These are phyloP conservation scores for Australoheros scitulus DNA, from an alignment of 2,113 vertebrate genomes.

Conservation along the genomic window DNA sequence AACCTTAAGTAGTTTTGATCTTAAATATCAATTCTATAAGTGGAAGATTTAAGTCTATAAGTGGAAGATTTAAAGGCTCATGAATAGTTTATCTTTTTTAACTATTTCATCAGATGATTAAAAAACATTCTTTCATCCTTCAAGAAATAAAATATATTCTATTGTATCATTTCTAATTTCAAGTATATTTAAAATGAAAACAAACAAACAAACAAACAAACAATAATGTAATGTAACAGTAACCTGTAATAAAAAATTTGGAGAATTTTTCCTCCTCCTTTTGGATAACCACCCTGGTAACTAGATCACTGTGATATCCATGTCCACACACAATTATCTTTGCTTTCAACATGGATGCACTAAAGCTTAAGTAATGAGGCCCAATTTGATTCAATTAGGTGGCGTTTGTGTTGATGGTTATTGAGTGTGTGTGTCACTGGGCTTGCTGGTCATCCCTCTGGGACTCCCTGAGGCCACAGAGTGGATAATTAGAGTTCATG, in stretches of 20 bases:
- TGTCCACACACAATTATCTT: conserved; percentile 3
- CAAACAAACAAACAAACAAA: not conserved
- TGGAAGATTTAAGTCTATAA: not conserved
- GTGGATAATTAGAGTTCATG: conserved; percentile 77
- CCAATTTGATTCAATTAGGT: conserved; percentile 74
- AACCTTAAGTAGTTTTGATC: no score
- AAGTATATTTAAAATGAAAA: not conserved
- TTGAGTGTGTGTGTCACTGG: conserved; percentile 53
- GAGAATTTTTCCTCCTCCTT: not conserved
- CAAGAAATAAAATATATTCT: not conserved
- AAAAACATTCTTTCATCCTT: not conserved
- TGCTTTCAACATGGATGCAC: conserved; percentile 43
- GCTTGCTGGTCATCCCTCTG: conserved; percentile 47
- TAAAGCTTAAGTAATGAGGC: conserved; percentile 64
- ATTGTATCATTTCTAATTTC: not conserved
- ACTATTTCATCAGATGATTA: not conserved
- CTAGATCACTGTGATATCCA: not conserved
- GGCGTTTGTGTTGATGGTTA: conserved; percentile 73
- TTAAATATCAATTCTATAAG: not conserved
- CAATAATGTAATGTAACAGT: not conserved
- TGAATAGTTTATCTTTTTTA: not conserved
- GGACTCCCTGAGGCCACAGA: conserved; percentile 67
- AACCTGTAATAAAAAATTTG: not conserved
- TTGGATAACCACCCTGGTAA: no score
- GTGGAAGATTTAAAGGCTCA: not conserved